These are phyloP conservation scores for Zaprionus davidi DNA, from an alignment of 1,140 invertebrate species.

Conservation along the genomic window DNA sequence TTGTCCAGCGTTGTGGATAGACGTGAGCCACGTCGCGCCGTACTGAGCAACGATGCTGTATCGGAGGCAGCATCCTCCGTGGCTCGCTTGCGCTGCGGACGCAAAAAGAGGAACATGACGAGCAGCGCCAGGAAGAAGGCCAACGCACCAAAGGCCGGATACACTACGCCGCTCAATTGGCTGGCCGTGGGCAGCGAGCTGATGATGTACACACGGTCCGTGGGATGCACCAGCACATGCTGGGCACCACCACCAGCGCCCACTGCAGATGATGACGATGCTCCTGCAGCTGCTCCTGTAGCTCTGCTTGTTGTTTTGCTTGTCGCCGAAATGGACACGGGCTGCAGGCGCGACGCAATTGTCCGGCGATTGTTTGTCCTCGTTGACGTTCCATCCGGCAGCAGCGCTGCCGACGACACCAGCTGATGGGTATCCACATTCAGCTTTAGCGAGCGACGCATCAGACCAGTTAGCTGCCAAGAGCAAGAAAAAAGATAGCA, in stretches of 20 bases:
- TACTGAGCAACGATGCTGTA: conserved; percentile 60
- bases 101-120: conserved; percentile 75
- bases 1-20: conserved; percentile 54
- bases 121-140: conserved; percentile 69
- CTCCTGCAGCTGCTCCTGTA: not conserved
- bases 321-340: conserved; percentile 13
- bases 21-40: conserved; percentile 35
- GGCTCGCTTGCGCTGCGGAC: conserved; percentile 68
- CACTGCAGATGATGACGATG: conserved; percentile 4
- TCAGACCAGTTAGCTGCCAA: conserved; percentile 70
- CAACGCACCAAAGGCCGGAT: conserved; percentile 71
- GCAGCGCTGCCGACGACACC: conserved; percentile 41
- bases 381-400: not conserved
- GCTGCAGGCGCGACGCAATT: not conserved
- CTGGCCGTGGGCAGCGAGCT: conserved; percentile 69
- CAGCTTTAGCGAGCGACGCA: conserved; percentile 78
- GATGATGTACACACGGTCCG: conserved; percentile 73
- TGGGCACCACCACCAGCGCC: no score
- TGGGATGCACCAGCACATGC: conserved; percentile 40
- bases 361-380: conserved; percentile 15
- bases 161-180: conserved; percentile 67
- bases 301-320: conserved; percentile 22
- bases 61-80: conserved; percentile 48
- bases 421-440: conserved; percentile 74
- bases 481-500: not conserved